These are phyloP conservation scores for Copsychus sechellarum DNA, from an alignment of 2,113 vertebrate genomes.

Conservation along the genomic window DNA sequence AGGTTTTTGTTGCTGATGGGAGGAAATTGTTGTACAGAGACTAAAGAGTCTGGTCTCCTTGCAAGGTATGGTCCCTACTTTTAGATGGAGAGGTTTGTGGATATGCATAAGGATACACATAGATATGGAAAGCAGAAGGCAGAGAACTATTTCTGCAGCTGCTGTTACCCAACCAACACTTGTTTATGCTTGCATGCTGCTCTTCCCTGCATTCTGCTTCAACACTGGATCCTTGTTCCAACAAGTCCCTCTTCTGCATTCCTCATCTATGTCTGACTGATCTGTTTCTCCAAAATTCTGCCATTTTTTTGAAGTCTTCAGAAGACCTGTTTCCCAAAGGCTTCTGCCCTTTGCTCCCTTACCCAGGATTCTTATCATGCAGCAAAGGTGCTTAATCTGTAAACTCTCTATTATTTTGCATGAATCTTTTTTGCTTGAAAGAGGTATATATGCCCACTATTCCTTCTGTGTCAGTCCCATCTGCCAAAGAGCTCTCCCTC, in stretches of 20 bases:
- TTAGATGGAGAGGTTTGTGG: not conserved
- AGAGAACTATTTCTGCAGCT: not conserved
- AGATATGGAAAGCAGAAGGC: not conserved
- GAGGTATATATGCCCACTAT: not conserved
- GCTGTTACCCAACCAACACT: not conserved
- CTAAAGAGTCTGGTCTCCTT: not conserved
- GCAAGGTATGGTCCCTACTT: not conserved
- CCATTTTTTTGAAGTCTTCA: not conserved
- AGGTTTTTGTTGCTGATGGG: not conserved
- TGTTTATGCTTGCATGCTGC: not conserved
- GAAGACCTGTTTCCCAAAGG: not conserved
- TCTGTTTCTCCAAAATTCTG: not conserved
- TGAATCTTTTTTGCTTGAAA: not conserved
- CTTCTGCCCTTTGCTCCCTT: not conserved
- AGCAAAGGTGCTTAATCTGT: not conserved
- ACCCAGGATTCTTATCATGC: not conserved
- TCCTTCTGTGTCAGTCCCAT: not conserved
- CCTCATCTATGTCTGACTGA: accelerated
- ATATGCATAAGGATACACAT: not conserved
- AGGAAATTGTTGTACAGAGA: not conserved
- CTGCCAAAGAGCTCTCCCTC: not conserved
- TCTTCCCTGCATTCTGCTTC: not conserved
- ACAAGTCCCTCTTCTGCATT: not conserved
- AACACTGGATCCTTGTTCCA: not conserved
- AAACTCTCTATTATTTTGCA: not conserved